These are phyloP conservation scores for Zoanthus sansibaricus DNA, from an alignment of 92 coral and sea anemone species.

Conservation along the genomic window DNA sequence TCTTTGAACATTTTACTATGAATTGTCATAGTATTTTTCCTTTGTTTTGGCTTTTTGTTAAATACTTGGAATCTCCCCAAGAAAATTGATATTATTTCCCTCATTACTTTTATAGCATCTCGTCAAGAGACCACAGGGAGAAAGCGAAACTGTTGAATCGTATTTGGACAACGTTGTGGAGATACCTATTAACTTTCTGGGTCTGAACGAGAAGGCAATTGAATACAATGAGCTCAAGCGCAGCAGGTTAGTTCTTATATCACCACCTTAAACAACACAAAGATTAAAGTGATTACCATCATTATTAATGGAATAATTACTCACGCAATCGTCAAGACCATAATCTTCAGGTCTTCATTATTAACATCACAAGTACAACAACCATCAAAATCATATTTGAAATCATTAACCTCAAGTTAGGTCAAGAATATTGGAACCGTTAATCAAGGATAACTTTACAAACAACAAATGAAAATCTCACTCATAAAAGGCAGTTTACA, in stretches of 20 bases:
- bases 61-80: not conserved
- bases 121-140: slow-evolving; percentile 32
- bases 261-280: not conserved
- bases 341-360: not conserved
- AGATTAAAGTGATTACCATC: not conserved
- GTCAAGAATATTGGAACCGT: too few species aligned
- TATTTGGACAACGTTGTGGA: slow-evolving; percentile 64
- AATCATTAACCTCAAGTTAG: not conserved
- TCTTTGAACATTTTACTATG: too few species aligned
- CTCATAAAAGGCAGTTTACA: too few species aligned
- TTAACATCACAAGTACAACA: not conserved
- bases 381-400: not conserved
- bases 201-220: slow-evolving; percentile 52
- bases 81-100: not conserved
- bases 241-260: slow-evolving; percentile 65
- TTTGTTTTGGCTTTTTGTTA: too few species aligned
- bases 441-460: too few species aligned
- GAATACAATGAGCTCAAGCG: slow-evolving; percentile 46
- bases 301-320: not conserved
- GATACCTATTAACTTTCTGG: slow-evolving; percentile 66
- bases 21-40: too few species aligned
- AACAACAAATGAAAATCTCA: too few species aligned
- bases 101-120: slow-evolving; percentile 25
- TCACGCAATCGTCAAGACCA: not conserved
- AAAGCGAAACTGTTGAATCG: slow-evolving; percentile 52